phyloP scores from a whole-genome alignment of 2,113 vertebrate genomes.

The Centrocercus urophasianus region DNA sequence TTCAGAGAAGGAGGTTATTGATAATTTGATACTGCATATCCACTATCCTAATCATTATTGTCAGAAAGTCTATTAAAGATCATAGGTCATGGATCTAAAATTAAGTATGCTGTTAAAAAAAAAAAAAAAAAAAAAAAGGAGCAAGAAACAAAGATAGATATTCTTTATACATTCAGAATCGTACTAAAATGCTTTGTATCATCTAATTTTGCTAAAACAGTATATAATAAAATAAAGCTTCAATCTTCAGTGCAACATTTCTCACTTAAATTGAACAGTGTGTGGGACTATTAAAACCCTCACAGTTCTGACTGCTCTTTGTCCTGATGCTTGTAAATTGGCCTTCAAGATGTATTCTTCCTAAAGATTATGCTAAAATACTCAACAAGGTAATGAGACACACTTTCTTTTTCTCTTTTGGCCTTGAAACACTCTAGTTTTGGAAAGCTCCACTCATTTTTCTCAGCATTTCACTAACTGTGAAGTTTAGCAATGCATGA shows the following conservation, averaged over 20 bases:
- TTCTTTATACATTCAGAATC: not conserved
- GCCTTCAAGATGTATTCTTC: not conserved
- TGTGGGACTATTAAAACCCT: not conserved
- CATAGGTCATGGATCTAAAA: constrained; percentile 72
- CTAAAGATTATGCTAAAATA: not conserved
- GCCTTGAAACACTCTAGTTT: not conserved
- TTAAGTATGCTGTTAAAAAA: constrained; percentile 32
- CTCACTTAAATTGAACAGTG: not conserved
- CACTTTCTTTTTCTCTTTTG: not conserved
- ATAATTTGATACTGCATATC: constrained; percentile 62
- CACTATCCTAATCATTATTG: constrained; percentile 72
- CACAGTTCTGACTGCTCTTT: not conserved
- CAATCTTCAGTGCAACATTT: not conserved
- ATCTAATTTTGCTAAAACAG: not conserved
- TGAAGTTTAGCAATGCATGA: not conserved
- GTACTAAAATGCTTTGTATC: not conserved
- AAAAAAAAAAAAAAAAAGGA: constrained; percentile 47
- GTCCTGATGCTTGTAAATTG: not conserved
- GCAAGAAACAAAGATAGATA: not conserved
- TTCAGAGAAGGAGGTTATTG: constrained; percentile 54
- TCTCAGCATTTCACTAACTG: not conserved
- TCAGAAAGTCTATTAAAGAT: constrained; percentile 78
- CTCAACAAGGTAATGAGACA: not conserved
- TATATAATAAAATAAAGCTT: constrained; percentile 1
- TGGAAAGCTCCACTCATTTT: not conserved